Evolutionary conservation across 2,888 invertebrate genomes (phyloP).

Genomic region (Scaptomyza polygonia): DNA sequence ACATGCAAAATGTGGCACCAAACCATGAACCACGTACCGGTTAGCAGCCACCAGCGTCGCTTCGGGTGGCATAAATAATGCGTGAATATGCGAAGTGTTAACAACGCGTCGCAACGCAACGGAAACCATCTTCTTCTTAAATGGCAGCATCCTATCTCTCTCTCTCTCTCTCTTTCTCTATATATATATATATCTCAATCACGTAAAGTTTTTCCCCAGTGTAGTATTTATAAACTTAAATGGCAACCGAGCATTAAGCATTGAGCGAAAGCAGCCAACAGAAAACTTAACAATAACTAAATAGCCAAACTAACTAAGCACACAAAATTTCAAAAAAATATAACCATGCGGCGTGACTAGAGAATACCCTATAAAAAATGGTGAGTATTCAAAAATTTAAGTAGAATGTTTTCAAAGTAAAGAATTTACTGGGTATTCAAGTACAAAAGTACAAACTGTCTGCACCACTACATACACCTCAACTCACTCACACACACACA

Average conservation of each 20-base stretch:
- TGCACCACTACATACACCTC: constrained; percentile 11
- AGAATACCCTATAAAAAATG: constrained; percentile 10
- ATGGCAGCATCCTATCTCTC: constrained; percentile 22
- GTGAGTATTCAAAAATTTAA: neutral
- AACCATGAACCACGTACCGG: neutral
- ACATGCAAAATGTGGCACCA: constrained; percentile 34
- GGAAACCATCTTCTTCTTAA: constrained; percentile 8
- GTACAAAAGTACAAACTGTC: neutral
- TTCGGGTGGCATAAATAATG: constrained; percentile 57
- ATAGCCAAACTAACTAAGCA: constrained; percentile 25
- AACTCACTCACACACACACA: neutral
- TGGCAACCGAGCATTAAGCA: constrained; percentile 22
- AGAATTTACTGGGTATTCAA: constrained; percentile 1
- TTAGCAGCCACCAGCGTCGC: constrained; percentile 2
- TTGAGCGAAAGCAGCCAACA: constrained; percentile 17
- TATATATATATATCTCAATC: too few species aligned
- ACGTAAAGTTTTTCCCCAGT: constrained; percentile 13
- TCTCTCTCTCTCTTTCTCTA: neutral
- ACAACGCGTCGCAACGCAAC: constrained; percentile 57
- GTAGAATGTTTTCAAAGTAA: too few species aligned
- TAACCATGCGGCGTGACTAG: neutral
- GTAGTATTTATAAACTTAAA: constrained; percentile 55
- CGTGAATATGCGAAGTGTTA: constrained; percentile 71
- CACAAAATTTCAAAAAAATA: neutral
- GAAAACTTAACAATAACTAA: constrained; percentile 39